Evolutionary conservation across 1,140 invertebrate species (phyloP).

Genomic region (Bacillus rossius): DNA sequence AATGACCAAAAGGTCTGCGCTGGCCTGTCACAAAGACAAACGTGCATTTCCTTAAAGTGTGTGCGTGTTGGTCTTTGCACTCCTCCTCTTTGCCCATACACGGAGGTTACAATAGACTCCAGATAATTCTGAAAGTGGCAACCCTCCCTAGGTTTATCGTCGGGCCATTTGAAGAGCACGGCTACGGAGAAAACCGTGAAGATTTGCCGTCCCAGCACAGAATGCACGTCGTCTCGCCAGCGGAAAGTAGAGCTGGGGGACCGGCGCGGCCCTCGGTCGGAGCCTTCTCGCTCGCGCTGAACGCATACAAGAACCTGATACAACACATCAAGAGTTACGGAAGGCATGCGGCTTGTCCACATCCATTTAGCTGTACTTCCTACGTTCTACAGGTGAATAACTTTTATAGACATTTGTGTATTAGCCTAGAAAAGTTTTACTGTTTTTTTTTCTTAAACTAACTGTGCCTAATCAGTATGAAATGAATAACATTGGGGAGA

Average conservation of each 20-base stretch:
- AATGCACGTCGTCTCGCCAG: no score
- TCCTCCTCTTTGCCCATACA: no score
- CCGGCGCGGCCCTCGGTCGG: slow-evolving; percentile 23
- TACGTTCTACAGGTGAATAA: slow-evolving; percentile 47
- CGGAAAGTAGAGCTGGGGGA: not conserved
- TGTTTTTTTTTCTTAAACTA: no score
- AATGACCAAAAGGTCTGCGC: no score
- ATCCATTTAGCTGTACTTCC: slow-evolving; percentile 54
- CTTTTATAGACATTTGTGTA: not conserved
- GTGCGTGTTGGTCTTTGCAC: no score
- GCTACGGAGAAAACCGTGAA: slow-evolving; percentile 14
- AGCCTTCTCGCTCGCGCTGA: no score
- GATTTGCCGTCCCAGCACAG: not conserved
- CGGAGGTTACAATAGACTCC: no score
- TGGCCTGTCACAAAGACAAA: no score
- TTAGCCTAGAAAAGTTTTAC: no score
- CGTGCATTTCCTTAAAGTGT: no score
- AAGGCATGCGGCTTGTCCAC: slow-evolving; percentile 51
- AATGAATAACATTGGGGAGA: no score
- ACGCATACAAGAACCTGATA: not conserved
- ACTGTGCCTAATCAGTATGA: no score
- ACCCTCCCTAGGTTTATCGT: slow-evolving; percentile 48
- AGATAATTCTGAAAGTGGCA: not conserved
- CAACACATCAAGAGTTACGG: slow-evolving; percentile 44
- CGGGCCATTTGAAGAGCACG: slow-evolving; percentile 51